Evolutionary conservation across 2,888 invertebrate species (phyloP), one percentile per base, ranked within the genome.

Genomic region (Gonocerus acuteangulatus): DNA sequence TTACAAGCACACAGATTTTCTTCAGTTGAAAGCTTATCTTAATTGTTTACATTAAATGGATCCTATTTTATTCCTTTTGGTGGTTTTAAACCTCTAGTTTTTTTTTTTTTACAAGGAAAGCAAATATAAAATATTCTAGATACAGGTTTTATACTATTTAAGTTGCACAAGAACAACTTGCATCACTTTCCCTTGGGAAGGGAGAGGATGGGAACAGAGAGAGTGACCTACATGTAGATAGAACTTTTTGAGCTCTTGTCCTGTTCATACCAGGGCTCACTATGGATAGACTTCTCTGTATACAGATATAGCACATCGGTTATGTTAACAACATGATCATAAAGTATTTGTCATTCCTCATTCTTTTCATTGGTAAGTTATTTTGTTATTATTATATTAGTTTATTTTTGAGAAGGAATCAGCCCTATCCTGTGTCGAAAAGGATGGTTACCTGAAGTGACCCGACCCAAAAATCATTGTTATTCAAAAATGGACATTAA

Each of bases 141-240:
- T 4, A 27, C 39, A 4, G 15, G 39, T 39, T 39, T 39, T 39
- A 39, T 39, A 15, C n/a, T 11, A 3, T 39, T 39, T 15, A 9
- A 4, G n/a, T 51, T 51, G 51, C 39, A 19, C 51, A 51, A 51
- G 36, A 47, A 16, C 16, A 32, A 21, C 36, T 51, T 51, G 51
- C 51, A 51, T 36, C 51, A 51, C 51, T 51, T 51, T 51, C 51
- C 34, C 51, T n/a, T 51, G 34, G 51, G 36, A 51, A 36, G 34
- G 36, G 51, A 51, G 51, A 21, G 51, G 32, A n/a, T 51, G 21
- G 36, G 19, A 19, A n/a, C 21, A 21, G 51, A 36, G 51, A 51
- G 39, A 39, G 51, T 47, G 51, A 39, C 51, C 51, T 51, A 51
- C 19, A 39, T 51, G 51, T 32, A 18, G 2, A 11, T 15, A 11